A percentile compares a stretch with the other conserved stretches of the same genome.
Conservation (phyloP, 2,888 invertebrate genomes). For the Gymnocheta viridis region DNA sequence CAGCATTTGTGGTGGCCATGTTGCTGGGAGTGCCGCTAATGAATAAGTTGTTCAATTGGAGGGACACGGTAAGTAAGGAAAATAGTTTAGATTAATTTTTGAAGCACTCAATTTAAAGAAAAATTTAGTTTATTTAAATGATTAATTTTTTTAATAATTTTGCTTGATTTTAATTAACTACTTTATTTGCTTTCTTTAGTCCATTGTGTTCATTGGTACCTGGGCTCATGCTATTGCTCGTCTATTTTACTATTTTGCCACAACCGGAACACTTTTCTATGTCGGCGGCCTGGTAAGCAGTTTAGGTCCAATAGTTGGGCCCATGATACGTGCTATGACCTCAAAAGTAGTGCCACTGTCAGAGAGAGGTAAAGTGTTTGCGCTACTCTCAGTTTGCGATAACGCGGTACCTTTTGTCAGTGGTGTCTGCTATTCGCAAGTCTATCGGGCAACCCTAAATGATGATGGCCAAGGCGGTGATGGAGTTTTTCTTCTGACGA, state of each 20-base stretch:
- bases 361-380: constrained; percentile 91
- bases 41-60: constrained; percentile 86
- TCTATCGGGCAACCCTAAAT: constrained; percentile 86
- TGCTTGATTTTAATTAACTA: not conserved
- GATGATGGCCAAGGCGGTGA: constrained; percentile 83
- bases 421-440: constrained; percentile 87
- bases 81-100: no score
- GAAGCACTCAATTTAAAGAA: no score
- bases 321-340: constrained; percentile 90
- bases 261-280: constrained; percentile 85
- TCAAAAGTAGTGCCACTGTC: constrained; percentile 88
- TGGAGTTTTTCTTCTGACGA: constrained; percentile 88
- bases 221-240: constrained; percentile 87
- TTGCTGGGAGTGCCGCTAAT: constrained; percentile 88
- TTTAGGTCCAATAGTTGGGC: constrained; percentile 90
- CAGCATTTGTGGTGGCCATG: constrained; percentile 88
- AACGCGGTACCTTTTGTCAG: constrained; percentile 90
- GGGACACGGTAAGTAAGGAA: constrained; percentile 84
- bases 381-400: constrained; percentile 90
- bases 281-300: constrained; percentile 88
- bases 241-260: constrained; percentile 86
- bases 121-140: not conserved
- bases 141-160: not conserved
- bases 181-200: constrained; percentile 77
- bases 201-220: constrained; percentile 89